Evolutionary conservation across 2,113 vertebrate species (phyloP).

Genomic region (Dinomys branickii): DNA sequence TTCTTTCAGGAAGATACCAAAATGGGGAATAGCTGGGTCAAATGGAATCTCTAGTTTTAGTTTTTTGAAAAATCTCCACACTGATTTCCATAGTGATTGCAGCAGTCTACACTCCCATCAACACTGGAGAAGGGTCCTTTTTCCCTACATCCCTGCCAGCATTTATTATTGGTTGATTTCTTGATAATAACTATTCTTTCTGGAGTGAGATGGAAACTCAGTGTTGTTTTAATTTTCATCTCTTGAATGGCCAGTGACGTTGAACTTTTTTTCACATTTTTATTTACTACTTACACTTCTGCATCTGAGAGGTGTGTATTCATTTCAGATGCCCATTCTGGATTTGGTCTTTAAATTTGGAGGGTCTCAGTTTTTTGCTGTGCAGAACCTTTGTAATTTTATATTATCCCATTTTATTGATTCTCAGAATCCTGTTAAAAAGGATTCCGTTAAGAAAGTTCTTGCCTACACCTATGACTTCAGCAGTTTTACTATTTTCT

Average conservation of each 20-base stretch:
- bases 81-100: background rate
- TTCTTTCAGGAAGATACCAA: background rate
- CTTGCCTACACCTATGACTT: background rate
- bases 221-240: background rate
- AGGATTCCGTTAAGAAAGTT: background rate
- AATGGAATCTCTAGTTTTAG: background rate
- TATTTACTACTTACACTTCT: background rate
- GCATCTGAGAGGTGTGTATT: background rate
- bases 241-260: background rate
- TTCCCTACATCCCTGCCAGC: background rate
- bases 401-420: background rate
- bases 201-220: background rate
- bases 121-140: background rate
- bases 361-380: background rate
- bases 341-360: background rate
- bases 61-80: background rate
- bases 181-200: background rate
- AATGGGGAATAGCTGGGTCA: background rate
- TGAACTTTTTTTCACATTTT: background rate
- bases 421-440: background rate
- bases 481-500: background rate
- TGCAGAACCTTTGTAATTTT: background rate
- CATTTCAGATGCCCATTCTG: background rate
- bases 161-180: background rate
- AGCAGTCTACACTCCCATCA: background rate